Evolutionary conservation across 2,797 vertebrate species (phyloP).

Genomic region (Falco novaeseelandiae): DNA sequence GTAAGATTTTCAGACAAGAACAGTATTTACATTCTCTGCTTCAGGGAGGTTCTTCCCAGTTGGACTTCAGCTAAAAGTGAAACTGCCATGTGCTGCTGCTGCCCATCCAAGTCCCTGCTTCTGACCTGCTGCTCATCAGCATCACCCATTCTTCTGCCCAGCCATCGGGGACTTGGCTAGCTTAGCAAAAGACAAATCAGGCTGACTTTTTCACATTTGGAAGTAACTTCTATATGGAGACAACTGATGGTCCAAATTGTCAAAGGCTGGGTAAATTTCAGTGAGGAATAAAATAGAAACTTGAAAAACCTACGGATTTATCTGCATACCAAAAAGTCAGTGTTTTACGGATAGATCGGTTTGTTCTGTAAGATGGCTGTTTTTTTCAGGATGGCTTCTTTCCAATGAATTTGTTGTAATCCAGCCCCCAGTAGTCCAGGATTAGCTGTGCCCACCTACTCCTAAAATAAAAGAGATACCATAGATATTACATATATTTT

Average conservation of each 20-base stretch:
- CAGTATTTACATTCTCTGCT: background rate
- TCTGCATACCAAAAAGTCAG: background rate
- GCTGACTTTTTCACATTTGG: background rate
- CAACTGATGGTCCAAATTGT: background rate
- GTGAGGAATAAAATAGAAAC: background rate
- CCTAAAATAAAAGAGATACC: background rate
- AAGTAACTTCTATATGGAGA: background rate
- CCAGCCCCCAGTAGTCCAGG: background rate
- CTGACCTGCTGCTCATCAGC: background rate
- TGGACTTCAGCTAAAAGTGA: background rate
- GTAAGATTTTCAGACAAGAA: background rate
- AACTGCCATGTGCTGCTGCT: background rate
- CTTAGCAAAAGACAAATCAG: background rate
- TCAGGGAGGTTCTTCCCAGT: background rate
- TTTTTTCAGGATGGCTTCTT: background rate
- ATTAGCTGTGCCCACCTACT: background rate
- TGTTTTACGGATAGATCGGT: background rate
- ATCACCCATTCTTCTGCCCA: background rate
- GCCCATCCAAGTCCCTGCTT: background rate
- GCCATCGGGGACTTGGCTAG: background rate
- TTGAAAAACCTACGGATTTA: background rate
- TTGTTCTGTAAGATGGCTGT: background rate
- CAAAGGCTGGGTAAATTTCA: background rate
- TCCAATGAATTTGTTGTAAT: background rate
- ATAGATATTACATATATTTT: background rate